phyloP scores from a whole-genome alignment of 92 coral and sea anemone genomes.

The Zoanthus solanderi region DNA sequence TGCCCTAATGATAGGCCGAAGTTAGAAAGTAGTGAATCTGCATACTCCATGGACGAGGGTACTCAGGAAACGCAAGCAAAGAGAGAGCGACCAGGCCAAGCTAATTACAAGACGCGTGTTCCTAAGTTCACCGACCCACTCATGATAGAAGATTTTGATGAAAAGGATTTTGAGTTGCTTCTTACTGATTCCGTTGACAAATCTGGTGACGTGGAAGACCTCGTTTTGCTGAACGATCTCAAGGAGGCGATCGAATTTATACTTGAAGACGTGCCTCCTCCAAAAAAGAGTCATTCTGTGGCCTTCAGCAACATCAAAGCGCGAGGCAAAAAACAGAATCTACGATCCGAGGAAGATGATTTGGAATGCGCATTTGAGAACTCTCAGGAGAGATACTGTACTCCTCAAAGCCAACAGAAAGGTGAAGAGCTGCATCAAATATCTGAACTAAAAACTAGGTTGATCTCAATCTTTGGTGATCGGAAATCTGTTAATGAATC shows the following conservation, averaged over 20 bases:
- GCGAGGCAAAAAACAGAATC: not conserved
- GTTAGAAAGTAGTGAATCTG: conserved; percentile 13
- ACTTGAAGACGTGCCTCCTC: not conserved
- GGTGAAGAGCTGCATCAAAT: not conserved
- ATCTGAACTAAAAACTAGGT: not conserved
- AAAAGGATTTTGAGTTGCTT: not conserved
- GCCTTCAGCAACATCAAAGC: not conserved
- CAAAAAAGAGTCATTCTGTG: not conserved
- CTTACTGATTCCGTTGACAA: not conserved
- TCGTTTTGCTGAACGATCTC: not conserved
- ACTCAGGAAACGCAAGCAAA: not conserved
- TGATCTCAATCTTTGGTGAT: not conserved
- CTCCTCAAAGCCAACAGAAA: not conserved
- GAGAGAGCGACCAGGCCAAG: conserved; percentile 12
- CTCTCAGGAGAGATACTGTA: not conserved
- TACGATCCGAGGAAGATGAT: not conserved
- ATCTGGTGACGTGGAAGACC: not conserved
- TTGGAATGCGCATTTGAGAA: not conserved
- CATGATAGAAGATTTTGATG: conserved; percentile 10
- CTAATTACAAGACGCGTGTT: conserved; percentile 10
- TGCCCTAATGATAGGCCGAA: not conserved
- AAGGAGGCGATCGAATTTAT: conserved; percentile 20
- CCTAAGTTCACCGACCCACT: conserved; percentile 32
- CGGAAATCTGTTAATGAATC: not conserved
- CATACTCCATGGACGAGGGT: conserved; percentile 4